Conservation (phyloP, 2,888 invertebrate genomes). For the Coleophora flavipennella region DNA sequence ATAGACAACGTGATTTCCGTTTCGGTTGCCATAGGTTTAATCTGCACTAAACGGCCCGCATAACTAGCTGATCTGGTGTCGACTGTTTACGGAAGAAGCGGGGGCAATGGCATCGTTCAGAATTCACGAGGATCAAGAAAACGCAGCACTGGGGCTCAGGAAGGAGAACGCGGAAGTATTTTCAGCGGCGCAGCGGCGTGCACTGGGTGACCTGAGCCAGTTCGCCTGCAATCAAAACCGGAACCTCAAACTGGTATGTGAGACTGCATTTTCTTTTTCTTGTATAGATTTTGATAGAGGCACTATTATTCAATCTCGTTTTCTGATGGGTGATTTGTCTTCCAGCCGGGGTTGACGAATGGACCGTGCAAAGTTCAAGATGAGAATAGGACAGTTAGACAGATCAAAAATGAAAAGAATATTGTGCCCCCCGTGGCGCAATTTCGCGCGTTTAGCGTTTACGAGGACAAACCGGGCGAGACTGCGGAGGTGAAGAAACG, state of each 20-base stretch:
- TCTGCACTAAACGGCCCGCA: conserved; percentile 29
- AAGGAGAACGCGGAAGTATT: conserved; percentile 68
- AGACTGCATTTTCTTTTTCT: conserved; percentile 4
- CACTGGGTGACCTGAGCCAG: conserved; percentile 76
- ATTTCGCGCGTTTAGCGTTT: conserved; percentile 83
- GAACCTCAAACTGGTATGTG: conserved; percentile 69
- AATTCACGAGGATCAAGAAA: conserved; percentile 86
- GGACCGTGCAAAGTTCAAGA: conserved; percentile 62
- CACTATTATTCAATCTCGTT: too few species aligned
- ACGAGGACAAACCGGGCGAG: conserved; percentile 75
- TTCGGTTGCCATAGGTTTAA: conserved; percentile 30
- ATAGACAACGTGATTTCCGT: conserved; percentile 25
- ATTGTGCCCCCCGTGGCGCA: conserved; percentile 77
- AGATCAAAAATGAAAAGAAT: conserved; percentile 64
- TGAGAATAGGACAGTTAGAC: conserved; percentile 58
- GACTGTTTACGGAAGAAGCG: conserved; percentile 54
- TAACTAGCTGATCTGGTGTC: conserved; percentile 27
- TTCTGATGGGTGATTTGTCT: conserved; percentile 5
- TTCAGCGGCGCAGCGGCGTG: conserved; percentile 72
- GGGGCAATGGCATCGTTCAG: conserved; percentile 80
- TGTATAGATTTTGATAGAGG: conserved; percentile 3
- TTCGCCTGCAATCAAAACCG: conserved; percentile 70
- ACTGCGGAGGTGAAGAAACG: conserved; percentile 49
- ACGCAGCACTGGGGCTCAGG: conserved; percentile 67
- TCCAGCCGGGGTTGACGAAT: conserved; percentile 58